Base-by-base conservation (phyloP, 2,888 invertebrate genomes). In the Pandemis cinnamomeana region DNA sequence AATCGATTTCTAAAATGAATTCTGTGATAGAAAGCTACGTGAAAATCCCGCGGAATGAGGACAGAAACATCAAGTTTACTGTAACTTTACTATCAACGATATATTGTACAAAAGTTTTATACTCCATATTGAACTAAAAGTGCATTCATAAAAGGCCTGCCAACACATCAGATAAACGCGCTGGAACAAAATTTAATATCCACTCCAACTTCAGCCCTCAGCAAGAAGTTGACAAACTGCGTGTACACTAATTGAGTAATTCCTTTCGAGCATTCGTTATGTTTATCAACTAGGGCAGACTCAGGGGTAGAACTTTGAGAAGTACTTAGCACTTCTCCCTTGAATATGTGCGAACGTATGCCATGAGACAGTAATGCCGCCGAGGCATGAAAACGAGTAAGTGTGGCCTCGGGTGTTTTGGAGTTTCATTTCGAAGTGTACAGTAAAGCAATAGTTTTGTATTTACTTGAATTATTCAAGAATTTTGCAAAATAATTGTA, bases 221-320 rank as follows among this genome's bases (percentile, higher is more conserved):
- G 71, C 72, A 64, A 62, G 72, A 55, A 71, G 67, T 76, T 75
- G 76, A 81, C 83, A 80, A 81, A 82, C 81, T 82, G 81, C 78
- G 80, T 78, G 79, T 80, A 80, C 81, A 81, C 85, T 88, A 89
- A 89, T 89, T 89, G 86, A 85, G 86, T 88, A 89, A 89, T 89
- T 87, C 85, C 87, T 87, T 81, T 84, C 85, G 87, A 86, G 82
- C 87, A 86, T 88, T 88, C 86, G 85, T 89, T 89, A 87, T 87
- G 84, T 89, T 89, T 88, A 89, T 88, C 87, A 87, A 87, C 83
- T 82, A 84, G 82, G 80, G 83, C 84, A 85, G 81, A 75, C 80
- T 82, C 83, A 55, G 73, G 86, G 83, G 86, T 78, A 80, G 81
- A 86, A 88, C 86, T 87, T 87, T 78, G 78, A 79, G 75, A 83